Evolutionary conservation across 1,140 invertebrate genomes (phyloP), one percentile per base, ranked within the genome.

Genomic region (Vanessa tameamea): DNA sequence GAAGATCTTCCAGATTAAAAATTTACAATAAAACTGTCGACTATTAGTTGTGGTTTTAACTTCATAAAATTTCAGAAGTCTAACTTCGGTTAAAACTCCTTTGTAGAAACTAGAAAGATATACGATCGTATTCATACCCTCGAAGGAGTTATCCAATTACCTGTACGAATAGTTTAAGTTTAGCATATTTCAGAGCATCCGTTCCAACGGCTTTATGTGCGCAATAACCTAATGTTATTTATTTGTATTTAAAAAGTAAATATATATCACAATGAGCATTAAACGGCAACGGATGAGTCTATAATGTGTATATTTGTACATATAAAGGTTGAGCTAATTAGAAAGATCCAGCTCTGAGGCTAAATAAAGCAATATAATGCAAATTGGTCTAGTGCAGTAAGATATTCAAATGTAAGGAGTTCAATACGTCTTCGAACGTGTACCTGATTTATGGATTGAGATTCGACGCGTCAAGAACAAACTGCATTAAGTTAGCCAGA

Each of bases 111-210:
- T n/a, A 57, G 31, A 23, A 68, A 68, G 55, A 68, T 68, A 31
- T 68, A 68, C 55, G 66, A 68, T 57, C 66, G 51, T 20, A 68
- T 68, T 68, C 66, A 68, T 68, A 61, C 57, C 16, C 23, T 37
- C 57, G 66, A 68, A 68, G 66, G 55, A 68, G 66, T 57, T 55
- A 68, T 68, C 66, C 66, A 68, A 68, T 68, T 68, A 68, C 26
- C 53, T 14, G 53, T 68, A 68, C 20, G 13, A 53, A 68, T 68
- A 68, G 66, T 23, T 68, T 68, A 47, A 68, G 51, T 57, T 68
- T 68, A 59, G 51, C 66, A 59, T 68, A 68, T 68, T 57, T 68
- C 66, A 68, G 66, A 11, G 66, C 53, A 68, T 68, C 66, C 66
- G 66, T 68, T 68, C 57, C 53, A 68, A 53, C 16, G 43, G 53